Evolutionary conservation across 2,888 invertebrate species (phyloP).

Genomic region (Epinotia ramella): DNA sequence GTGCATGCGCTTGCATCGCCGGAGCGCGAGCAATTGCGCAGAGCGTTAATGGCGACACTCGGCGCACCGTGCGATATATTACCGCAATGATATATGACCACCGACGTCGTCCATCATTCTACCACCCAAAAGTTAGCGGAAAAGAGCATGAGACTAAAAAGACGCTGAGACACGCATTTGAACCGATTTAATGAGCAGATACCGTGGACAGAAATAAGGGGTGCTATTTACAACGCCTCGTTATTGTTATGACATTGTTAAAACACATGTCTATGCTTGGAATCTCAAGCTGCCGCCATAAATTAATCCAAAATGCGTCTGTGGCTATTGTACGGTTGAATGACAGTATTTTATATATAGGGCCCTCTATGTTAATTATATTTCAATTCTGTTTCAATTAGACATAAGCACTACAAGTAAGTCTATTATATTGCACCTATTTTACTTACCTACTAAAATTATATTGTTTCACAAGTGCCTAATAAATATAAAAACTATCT

Average conservation of each 20-base stretch:
- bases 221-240: constrained; percentile 74
- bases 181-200: constrained; percentile 81
- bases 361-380: not conserved
- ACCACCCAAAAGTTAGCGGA: constrained; percentile 85
- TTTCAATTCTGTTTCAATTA: too few species aligned
- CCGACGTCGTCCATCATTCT: constrained; percentile 82
- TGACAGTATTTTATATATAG: constrained; percentile 40
- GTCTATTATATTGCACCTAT: not conserved
- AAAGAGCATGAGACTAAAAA: constrained; percentile 76
- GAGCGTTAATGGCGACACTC: constrained; percentile 85
- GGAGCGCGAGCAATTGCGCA: constrained; percentile 75
- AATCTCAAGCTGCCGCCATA: constrained; percentile 63
- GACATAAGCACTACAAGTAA: too few species aligned
- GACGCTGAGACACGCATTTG: constrained; percentile 65
- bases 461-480: not conserved
- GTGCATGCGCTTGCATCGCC: constrained; percentile 58
- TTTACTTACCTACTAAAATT: not conserved
- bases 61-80: constrained; percentile 81
- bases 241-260: constrained; percentile 82
- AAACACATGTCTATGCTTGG: constrained; percentile 67
- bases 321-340: constrained; percentile 45
- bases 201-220: constrained; percentile 84
- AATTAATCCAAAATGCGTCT: constrained; percentile 53
- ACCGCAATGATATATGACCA: constrained; percentile 82
- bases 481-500: not conserved